A percentile compares a stretch with the other conserved stretches of the same genome.
phyloP scores from a whole-genome alignment of 2,113 vertebrate genomes.

The Montifringilla adamsi region DNA sequence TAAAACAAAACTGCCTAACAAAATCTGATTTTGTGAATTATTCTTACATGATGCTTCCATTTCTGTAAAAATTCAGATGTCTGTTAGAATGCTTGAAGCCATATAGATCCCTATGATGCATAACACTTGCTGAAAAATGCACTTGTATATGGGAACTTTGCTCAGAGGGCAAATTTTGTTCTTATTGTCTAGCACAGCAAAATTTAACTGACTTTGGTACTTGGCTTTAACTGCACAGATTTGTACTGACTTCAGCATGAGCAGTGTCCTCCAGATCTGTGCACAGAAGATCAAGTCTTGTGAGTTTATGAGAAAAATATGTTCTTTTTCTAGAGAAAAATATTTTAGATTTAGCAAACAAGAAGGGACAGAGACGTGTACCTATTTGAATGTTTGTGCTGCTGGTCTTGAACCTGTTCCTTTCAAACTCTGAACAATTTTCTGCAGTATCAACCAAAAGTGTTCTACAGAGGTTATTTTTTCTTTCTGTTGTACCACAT shows the following conservation, averaged over 20 bases:
- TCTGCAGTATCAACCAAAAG: background rate
- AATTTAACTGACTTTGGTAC: background rate
- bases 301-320: background rate
- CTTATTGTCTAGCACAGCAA: background rate
- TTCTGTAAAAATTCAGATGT: background rate
- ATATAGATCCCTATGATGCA: background rate
- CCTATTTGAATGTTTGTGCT: background rate
- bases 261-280: background rate
- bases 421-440: background rate
- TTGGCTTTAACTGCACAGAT: background rate
- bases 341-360: background rate
- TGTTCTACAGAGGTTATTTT: background rate
- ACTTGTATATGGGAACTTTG: background rate
- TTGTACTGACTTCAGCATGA: background rate
- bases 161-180: background rate
- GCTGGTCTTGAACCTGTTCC: background rate
- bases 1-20: background rate
- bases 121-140: background rate
- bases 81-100: background rate
- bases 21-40: background rate
- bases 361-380: background rate
- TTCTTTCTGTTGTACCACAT: background rate
- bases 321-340: background rate
- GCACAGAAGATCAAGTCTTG: background rate
- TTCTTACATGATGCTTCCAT: background rate